Conservation (phyloP, 2,888 invertebrate genomes). For the Drosophila bunnanda region DNA sequence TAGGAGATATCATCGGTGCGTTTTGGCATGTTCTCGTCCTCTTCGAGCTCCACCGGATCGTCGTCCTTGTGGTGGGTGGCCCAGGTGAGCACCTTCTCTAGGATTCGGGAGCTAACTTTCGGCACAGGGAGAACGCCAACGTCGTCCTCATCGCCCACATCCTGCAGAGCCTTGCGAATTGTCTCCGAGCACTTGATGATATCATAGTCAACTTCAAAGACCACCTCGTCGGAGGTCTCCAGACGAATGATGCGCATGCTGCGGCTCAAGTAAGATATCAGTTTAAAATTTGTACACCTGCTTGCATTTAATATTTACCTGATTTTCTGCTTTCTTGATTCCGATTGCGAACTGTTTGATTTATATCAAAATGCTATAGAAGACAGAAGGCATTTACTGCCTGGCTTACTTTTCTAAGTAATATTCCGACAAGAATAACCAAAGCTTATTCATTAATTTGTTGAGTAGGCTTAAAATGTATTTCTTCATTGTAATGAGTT, state of each 20-base stretch:
- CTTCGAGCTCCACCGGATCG: constrained; percentile 88
- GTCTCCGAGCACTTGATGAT: constrained; percentile 99
- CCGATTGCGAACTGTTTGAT: not conserved
- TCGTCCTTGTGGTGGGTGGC: constrained; percentile 97
- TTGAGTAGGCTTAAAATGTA: not conserved
- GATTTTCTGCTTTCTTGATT: not conserved
- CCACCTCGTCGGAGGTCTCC: constrained; percentile 97
- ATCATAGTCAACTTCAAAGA: constrained; percentile 97
- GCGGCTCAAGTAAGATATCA: constrained; percentile 71
- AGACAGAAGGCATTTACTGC: constrained; percentile 7
- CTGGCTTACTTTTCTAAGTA: constrained; percentile 23
- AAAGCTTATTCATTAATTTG: too few species aligned
- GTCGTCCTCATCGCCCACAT: constrained; percentile 94
- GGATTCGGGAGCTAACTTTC: constrained; percentile 98
- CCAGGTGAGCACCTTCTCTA: constrained; percentile 97
- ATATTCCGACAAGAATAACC: not conserved
- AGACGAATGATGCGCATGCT: constrained; percentile 97
- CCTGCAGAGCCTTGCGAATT: constrained; percentile 99
- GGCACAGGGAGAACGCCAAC: constrained; percentile 98
- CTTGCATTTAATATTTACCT: not conserved
- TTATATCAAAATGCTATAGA: not conserved
- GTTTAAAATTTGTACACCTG: not conserved
- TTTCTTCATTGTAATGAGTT: not conserved
- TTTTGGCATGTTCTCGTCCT: constrained; percentile 89
- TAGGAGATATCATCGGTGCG: constrained; percentile 93